phyloP scores from a whole-genome alignment of 2,113 vertebrate genomes.

The Catagonus wagneri region DNA sequence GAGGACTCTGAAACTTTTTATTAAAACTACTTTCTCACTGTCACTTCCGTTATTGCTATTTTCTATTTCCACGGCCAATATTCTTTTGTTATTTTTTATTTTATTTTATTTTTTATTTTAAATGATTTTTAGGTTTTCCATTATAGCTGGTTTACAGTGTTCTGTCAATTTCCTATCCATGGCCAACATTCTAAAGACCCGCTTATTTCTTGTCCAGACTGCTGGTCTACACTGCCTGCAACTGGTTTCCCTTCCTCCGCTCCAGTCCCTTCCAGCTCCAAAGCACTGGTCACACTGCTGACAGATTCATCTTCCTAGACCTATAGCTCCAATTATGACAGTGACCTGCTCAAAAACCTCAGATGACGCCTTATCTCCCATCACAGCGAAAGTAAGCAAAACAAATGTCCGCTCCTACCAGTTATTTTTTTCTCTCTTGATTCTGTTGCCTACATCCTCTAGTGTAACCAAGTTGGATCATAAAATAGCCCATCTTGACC shows the following conservation, averaged over 20 bases:
- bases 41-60: not conserved
- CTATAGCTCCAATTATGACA: not conserved
- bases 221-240: not conserved
- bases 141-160: too few species aligned
- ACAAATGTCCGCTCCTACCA: not conserved
- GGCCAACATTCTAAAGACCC: not conserved
- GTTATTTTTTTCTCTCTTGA: not conserved
- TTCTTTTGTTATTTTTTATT: too few species aligned
- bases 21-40: not conserved
- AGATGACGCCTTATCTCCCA: not conserved
- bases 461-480: not conserved
- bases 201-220: not conserved
- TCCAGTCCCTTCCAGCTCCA: not conserved
- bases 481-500: rapidly evolving
- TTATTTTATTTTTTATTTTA: too few species aligned
- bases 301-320: not conserved
- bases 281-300: not conserved
- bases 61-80: not conserved
- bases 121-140: too few species aligned
- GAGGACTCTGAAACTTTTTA: not conserved
- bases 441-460: not conserved
- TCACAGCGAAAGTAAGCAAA: not conserved
- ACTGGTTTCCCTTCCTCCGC: not conserved
- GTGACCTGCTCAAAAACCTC: not conserved
- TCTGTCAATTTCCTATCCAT: too few species aligned